A percentile compares a stretch with the other conserved stretches of the same genome.
Conservation (phyloP, 2,888 invertebrate species). For the Candidula unifasciata region DNA sequence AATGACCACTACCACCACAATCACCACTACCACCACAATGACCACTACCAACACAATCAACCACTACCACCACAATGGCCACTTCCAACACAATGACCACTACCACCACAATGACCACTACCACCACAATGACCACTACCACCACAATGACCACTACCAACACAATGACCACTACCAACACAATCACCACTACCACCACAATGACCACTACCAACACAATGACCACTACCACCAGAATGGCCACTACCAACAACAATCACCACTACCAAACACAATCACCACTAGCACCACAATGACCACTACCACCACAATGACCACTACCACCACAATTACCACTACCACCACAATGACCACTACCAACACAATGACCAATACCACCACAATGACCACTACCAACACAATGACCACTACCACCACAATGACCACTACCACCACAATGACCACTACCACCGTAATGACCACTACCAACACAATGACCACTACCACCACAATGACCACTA, state of each 20-base stretch:
- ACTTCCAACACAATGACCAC: not conserved
- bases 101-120: not conserved
- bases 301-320: constrained; percentile 33
- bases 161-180: constrained; percentile 4
- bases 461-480: constrained; percentile 13
- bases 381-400: not conserved
- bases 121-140: constrained; percentile 5
- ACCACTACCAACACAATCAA: not conserved
- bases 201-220: constrained; percentile 18
- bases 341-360: constrained; percentile 26
- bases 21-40: not conserved
- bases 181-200: constrained; percentile 18
- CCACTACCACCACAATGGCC: not conserved
- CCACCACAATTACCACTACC: constrained; percentile 33
- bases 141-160: constrained; percentile 2
- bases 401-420: not conserved
- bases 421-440: not conserved
- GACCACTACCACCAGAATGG: not conserved
- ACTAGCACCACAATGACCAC: constrained; percentile 28
- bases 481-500: not conserved
- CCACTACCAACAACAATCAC: not conserved
- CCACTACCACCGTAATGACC: not conserved
- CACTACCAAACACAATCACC: not conserved
- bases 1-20: not conserved
- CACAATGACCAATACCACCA: not conserved